Conservation (phyloP, 2,888 invertebrate genomes). For the Rhodophaea formosa region DNA sequence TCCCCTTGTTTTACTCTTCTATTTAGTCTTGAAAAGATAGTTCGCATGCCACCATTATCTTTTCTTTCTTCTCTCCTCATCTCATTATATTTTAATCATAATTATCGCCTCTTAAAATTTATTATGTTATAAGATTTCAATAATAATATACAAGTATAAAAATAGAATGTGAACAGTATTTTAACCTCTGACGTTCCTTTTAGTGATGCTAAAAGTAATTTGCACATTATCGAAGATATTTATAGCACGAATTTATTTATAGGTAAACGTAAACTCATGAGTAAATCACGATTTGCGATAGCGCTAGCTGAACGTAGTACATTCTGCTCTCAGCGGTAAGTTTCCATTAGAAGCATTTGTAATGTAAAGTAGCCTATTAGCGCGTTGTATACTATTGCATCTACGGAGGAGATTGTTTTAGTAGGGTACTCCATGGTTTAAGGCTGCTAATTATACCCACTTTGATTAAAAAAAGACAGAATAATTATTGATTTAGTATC, state of each 20-base stretch:
- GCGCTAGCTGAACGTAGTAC: neutral
- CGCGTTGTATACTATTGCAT: neutral
- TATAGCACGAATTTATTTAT: constrained; percentile 11
- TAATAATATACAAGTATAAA: too few species aligned
- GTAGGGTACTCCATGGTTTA: too few species aligned
- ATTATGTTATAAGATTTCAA: too few species aligned
- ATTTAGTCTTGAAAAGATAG: too few species aligned
- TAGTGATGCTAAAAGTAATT: neutral
- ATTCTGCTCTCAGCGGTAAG: neutral
- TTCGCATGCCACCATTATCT: too few species aligned
- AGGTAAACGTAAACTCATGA: neutral
- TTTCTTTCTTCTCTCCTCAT: too few species aligned
- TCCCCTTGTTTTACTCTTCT: too few species aligned
- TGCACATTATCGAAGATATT: neutral
- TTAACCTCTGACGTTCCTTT: neutral
- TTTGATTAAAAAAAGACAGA: too few species aligned
- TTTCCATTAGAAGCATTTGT: constrained; percentile 3
- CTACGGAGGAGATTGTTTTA: neutral
- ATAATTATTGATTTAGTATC: too few species aligned
- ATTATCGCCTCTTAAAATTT: too few species aligned
- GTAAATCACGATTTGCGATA: neutral
- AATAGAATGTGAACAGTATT: neutral
- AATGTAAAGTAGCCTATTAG: constrained; percentile 5
- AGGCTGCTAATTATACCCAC: too few species aligned
- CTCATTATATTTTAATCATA: too few species aligned